Evolutionary conservation across 1,140 invertebrate species (phyloP), one percentile per base, ranked within the genome.

Genomic region (Limonius californicus): DNA sequence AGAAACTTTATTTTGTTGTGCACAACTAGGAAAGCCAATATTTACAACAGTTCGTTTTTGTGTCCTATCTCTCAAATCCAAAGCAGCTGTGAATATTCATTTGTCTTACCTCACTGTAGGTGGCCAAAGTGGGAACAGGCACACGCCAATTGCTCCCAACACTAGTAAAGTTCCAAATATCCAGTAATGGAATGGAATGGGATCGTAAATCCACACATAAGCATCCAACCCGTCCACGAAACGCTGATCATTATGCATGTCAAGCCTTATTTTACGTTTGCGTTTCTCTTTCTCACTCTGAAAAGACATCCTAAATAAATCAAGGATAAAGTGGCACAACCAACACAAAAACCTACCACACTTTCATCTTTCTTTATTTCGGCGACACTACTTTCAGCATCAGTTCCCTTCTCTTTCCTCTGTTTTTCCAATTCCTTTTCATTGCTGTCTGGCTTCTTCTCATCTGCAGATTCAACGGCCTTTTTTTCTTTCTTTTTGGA

Each of bases 121-220:
- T 7, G 97, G 97, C 97, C 97, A 99, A 50, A 99, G 77, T 12
- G 97, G 97, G 79, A 99, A 99, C 65, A 99, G 83, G 80, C 97
- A 99, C 23, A 99, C 86, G n/a, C 87, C 91, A 71, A 98, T 95
- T 47, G 93, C 92, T 35, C 91, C 96, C 54, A 98, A 79, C 16
- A 99, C 92, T 61, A 99, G 82, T 0, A 96, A 80, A 19, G 90
- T 84, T 53, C 97, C 97, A 72, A 96, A 91, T 65, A 98, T 82
- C 89, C 96, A 99, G 74, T 98, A 98, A 80, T 95, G 94, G 61
- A 95, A 85, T 8, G 96, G 95, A 70, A 97, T 95, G 2, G 97
- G 97, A 78, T 99, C 97, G 80, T 98, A 99, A 59, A 99, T 91
- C 98, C 98, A 99, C 12, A 99, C 97, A 80, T 98, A 99, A 1